These are phyloP conservation scores for Empidonax traillii DNA, from an alignment of 2,113 vertebrate genomes.

Conservation along the genomic window DNA sequence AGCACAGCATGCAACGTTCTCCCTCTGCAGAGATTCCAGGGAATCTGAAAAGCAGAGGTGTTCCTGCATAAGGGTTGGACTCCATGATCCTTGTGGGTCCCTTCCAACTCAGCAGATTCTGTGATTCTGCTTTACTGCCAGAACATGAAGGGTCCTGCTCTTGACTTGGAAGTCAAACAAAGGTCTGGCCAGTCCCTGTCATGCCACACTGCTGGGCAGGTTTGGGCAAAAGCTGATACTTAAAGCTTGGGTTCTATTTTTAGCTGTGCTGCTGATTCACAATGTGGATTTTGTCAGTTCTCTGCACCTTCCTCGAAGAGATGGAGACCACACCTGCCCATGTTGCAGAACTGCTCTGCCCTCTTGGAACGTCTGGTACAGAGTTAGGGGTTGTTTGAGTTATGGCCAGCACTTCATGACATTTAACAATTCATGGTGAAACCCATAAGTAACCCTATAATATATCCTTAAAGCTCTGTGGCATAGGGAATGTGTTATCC, in stretches of 20 bases:
- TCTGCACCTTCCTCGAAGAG: not conserved
- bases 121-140: not conserved
- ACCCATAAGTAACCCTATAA: not conserved
- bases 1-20: not conserved
- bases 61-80: not conserved
- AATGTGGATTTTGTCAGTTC: not conserved
- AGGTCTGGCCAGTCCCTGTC: not conserved
- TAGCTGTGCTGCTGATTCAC: not conserved
- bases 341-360: not conserved
- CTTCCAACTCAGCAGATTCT: not conserved
- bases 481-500: not conserved
- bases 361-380: not conserved
- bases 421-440: not conserved
- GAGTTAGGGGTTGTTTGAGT: not conserved
- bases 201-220: not conserved
- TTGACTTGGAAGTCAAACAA: not conserved
- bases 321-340: not conserved
- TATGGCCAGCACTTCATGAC: not conserved
- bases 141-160: not conserved
- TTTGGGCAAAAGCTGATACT: not conserved
- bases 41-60: not conserved
- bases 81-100: not conserved
- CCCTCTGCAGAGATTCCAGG: not conserved
- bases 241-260: not conserved
- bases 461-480: not conserved